A percentile compares a stretch with the other conserved stretches of the same genome.
These are phyloP conservation scores for Drosophila albomicans DNA, from an alignment of 1,140 invertebrate genomes.

Conservation along the genomic window DNA sequence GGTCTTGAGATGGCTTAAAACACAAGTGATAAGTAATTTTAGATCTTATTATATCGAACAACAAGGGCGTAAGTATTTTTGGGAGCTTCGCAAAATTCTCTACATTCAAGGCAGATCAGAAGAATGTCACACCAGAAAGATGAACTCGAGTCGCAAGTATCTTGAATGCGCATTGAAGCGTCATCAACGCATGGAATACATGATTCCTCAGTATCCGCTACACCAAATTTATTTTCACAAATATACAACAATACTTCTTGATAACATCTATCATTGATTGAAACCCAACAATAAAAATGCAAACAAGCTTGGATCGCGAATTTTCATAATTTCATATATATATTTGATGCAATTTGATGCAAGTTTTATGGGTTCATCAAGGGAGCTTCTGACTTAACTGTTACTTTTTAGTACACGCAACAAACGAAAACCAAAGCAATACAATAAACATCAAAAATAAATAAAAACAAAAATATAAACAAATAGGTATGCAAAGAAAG, in stretches of 20 bases:
- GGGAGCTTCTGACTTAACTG: constrained; percentile 4
- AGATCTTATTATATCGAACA: no score
- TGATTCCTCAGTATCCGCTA: constrained; percentile 3
- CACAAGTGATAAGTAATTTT: not conserved
- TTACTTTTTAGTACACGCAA: not conserved
- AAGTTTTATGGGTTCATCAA: not conserved
- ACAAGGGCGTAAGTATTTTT: not conserved
- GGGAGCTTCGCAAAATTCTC: not conserved
- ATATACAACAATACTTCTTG: not conserved
- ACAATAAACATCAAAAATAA: no score
- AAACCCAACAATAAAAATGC: not conserved
- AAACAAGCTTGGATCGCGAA: no score
- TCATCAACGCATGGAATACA: constrained; percentile 6
- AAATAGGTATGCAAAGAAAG: no score
- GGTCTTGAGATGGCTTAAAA: not conserved
- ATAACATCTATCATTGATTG: not conserved
- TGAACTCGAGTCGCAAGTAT: not conserved
- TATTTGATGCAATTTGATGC: no score
- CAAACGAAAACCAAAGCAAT: not conserved
- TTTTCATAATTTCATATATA: no score
- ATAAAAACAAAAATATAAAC: no score
- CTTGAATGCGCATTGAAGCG: not conserved
- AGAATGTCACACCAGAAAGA: not conserved
- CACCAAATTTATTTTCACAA: constrained; percentile 1
- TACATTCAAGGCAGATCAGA: constrained; percentile 2